Percentiles rank a stretch among this genome's conserved stretches.
Evolutionary conservation across 2,113 vertebrate species (phyloP).

Genomic region (Megaptera novaeangliae): DNA sequence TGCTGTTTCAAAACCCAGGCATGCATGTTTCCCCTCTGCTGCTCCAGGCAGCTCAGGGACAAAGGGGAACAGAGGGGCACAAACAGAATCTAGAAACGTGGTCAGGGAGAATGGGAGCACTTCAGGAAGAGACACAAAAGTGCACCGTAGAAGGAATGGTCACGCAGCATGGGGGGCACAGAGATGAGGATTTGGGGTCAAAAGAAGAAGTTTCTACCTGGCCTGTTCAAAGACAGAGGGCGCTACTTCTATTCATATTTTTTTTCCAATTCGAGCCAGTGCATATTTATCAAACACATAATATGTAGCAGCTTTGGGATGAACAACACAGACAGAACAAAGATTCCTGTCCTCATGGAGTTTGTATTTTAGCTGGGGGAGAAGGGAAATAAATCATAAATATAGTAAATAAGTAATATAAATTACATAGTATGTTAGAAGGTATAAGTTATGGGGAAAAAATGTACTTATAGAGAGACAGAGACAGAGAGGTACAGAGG

Average conservation of each 20-base stretch:
- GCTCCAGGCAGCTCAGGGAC: background rate
- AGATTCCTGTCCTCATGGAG: background rate
- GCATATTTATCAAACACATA: background rate
- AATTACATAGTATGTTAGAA: background rate
- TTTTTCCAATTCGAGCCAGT: background rate
- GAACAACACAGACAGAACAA: background rate
- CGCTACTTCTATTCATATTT: background rate
- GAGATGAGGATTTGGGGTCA: background rate
- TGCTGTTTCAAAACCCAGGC: background rate
- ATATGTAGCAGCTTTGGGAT: background rate
- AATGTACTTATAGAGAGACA: background rate
- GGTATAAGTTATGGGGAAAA: background rate
- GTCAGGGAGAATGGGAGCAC: rapidly evolving
- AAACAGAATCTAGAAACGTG: background rate
- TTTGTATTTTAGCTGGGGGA: background rate
- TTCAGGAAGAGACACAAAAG: background rate
- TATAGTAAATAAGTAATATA: background rate
- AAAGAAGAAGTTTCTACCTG: background rate
- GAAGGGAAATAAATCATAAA: background rate
- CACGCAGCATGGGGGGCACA: background rate
- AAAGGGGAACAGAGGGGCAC: background rate
- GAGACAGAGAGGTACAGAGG: background rate
- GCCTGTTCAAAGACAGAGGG: background rate
- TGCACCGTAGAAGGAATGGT: background rate
- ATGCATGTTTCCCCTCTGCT: background rate